phyloP scores from a whole-genome alignment of 1,140 invertebrate species.

The Papilio dardanus region DNA sequence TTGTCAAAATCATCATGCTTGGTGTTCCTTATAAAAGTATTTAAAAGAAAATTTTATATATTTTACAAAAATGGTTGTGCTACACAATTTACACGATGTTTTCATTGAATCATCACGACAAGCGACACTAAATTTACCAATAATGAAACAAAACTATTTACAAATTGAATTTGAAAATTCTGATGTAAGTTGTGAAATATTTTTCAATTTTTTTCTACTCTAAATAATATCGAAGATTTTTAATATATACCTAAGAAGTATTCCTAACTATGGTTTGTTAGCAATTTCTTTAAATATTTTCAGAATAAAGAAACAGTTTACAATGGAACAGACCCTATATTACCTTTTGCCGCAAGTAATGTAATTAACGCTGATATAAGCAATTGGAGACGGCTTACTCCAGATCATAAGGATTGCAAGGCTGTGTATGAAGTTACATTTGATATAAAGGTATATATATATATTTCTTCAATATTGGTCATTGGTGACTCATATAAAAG shows the following conservation, averaged over 20 bases:
- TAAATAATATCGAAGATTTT: too few relatives aligned
- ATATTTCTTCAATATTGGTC: background rate
- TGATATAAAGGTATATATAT: constrained; percentile 58
- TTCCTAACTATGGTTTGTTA: too few relatives aligned
- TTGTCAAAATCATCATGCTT: constrained; percentile 14
- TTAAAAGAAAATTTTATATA: background rate
- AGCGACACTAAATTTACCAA: constrained; percentile 52
- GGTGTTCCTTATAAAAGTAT: background rate
- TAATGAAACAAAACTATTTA: constrained; percentile 53
- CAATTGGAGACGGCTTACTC: constrained; percentile 56
- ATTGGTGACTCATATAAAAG: too few relatives aligned
- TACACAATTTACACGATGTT: constrained; percentile 53
- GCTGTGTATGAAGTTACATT: constrained; percentile 69
- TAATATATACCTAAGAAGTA: too few relatives aligned
- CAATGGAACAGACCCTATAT: constrained; percentile 43
- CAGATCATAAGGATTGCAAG: constrained; percentile 55
- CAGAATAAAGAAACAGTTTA: constrained; percentile 46
- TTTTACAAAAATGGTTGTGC: constrained; percentile 55
- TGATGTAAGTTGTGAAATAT: constrained; percentile 53
- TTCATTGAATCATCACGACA: constrained; percentile 46
- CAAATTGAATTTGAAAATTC: constrained; percentile 52
- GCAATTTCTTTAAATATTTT: constrained; percentile 33
- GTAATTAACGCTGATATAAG: constrained; percentile 51
- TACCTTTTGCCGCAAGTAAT: constrained; percentile 66
- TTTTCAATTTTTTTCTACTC: constrained; percentile 21